These are phyloP conservation scores for Liopterus haemorrhoidalis DNA, from an alignment of 2,888 invertebrate genomes.

Conservation along the genomic window DNA sequence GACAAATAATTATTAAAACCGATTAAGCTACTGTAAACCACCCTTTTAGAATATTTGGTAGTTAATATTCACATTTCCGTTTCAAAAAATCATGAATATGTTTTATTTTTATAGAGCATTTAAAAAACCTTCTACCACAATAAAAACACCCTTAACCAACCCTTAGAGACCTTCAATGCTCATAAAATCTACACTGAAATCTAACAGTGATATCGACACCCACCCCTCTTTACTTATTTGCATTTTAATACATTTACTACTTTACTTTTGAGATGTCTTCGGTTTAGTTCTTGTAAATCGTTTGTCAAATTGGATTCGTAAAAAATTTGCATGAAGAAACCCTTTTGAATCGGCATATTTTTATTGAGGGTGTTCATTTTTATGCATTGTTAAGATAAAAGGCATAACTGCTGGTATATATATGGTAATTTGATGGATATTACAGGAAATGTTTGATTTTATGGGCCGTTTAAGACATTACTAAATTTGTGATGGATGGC, in stretches of 20 bases:
- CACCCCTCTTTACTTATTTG: slow-evolving; percentile 37
- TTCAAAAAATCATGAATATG: slow-evolving; percentile 47
- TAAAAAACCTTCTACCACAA: slow-evolving; percentile 43
- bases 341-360: too few relatives aligned
- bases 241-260: slow-evolving; percentile 47
- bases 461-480: too few relatives aligned
- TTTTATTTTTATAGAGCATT: slow-evolving; percentile 48
- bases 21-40: slow-evolving; percentile 18
- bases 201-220: slow-evolving; percentile 18
- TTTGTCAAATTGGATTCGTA: too few relatives aligned
- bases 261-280: slow-evolving; percentile 37
- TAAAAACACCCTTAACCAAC: slow-evolving; percentile 31
- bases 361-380: too few relatives aligned
- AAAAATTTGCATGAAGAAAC: too few relatives aligned
- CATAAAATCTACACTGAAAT: background rate
- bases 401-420: too few relatives aligned
- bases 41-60: slow-evolving; percentile 21
- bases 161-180: slow-evolving; percentile 26
- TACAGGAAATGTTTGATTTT: too few relatives aligned
- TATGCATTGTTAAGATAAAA: too few relatives aligned
- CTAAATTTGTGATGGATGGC: too few relatives aligned
- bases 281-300: too few relatives aligned
- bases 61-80: slow-evolving; percentile 43
- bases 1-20: slow-evolving; percentile 23
- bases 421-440: too few relatives aligned